phyloP scores from a whole-genome alignment of 2,888 invertebrate species.

The Cataglyphis livida region DNA sequence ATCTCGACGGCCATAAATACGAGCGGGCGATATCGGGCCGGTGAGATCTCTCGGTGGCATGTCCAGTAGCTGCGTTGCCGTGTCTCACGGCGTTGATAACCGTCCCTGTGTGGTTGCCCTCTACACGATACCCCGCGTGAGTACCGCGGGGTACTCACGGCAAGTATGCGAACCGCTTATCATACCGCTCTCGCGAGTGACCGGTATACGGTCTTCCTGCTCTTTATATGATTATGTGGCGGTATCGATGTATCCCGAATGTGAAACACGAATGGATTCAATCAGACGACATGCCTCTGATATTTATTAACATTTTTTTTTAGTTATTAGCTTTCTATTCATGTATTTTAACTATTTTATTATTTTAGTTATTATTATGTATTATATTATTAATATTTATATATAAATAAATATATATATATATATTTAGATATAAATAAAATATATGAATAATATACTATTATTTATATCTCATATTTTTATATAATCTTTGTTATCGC shows the following conservation, averaged over 20 bases:
- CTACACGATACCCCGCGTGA: constrained; percentile 71
- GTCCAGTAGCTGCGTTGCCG: constrained; percentile 80
- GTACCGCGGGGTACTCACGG: constrained; percentile 79
- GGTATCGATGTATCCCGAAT: constrained; percentile 37
- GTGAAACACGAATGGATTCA: constrained; percentile 10
- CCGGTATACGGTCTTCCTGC: constrained; percentile 81
- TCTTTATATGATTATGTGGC: constrained; percentile 76
- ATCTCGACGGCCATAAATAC: constrained; percentile 85
- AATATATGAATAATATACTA: not conserved
- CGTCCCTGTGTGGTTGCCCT: constrained; percentile 68
- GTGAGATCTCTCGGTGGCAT: constrained; percentile 82
- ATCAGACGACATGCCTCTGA: not conserved
- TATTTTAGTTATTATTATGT: not conserved
- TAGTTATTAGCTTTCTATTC: not conserved
- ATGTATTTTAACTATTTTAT: not conserved
- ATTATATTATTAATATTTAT: not conserved
- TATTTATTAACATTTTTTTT: not conserved
- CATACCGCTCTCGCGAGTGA: constrained; percentile 70
- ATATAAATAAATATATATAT: not conserved
- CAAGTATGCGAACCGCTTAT: constrained; percentile 81
- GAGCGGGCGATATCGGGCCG: constrained; percentile 81
- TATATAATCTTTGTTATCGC: not conserved
- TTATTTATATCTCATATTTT: not conserved
- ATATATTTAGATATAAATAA: not conserved
- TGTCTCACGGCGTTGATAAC: constrained; percentile 83